Percentiles rank a stretch among this genome's conserved stretches.
Conservation (phyloP, 2,888 invertebrate genomes). For the Trichopria drosophilae region DNA sequence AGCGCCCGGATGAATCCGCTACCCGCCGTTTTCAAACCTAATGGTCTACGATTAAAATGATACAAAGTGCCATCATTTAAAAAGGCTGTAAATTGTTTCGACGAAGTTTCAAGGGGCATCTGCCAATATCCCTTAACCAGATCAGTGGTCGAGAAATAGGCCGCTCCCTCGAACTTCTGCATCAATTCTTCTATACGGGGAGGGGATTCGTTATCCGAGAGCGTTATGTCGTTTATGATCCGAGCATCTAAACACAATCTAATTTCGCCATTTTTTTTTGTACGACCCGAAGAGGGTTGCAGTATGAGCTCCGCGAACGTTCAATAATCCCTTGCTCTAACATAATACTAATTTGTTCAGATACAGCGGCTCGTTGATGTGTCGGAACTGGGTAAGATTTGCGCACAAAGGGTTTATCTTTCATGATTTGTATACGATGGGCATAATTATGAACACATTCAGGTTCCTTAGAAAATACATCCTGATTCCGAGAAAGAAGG, state of each 20-base stretch:
- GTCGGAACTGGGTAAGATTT: neutral
- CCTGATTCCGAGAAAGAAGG: neutral
- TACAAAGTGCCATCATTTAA: too few relatives aligned
- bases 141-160: too few relatives aligned
- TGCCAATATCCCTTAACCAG: too few relatives aligned
- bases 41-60: too few relatives aligned
- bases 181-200: too few relatives aligned
- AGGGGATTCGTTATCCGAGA: constrained; percentile 7
- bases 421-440: neutral
- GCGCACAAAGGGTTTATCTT: neutral
- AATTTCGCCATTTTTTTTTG: constrained; percentile 1
- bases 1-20: too few relatives aligned
- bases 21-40: too few relatives aligned
- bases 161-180: too few relatives aligned
- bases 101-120: too few relatives aligned
- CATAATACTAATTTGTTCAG: constrained; percentile 38
- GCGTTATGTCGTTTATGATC: neutral
- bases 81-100: too few relatives aligned
- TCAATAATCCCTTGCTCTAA: constrained; percentile 43
- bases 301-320: constrained; percentile 41
- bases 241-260: constrained; percentile 9
- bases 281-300: constrained; percentile 32
- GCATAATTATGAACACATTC: neutral
- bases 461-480: neutral
- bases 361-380: neutral